phyloP scores from a whole-genome alignment of 2,888 invertebrate species.

The Alentia gelatinosa region DNA sequence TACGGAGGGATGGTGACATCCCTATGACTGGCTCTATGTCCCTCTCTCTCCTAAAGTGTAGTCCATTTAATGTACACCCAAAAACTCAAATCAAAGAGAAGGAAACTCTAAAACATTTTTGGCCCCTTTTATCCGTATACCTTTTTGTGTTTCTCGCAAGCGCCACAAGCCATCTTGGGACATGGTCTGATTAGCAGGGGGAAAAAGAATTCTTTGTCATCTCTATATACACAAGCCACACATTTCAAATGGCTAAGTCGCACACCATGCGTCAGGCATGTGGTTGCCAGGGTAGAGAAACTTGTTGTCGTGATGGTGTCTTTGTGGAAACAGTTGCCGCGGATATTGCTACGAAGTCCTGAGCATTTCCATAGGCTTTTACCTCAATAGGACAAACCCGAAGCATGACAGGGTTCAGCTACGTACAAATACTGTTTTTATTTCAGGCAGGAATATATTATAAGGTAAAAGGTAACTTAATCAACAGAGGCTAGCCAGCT shows the following conservation, averaged over 20 bases:
- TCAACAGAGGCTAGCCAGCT: conserved; percentile 53
- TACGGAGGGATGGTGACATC: background rate
- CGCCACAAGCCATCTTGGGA: conserved; percentile 46
- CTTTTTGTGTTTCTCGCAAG: conserved; percentile 42
- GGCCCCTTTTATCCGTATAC: conserved; percentile 27
- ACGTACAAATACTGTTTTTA: conserved; percentile 52
- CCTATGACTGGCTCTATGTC: background rate
- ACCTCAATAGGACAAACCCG: conserved; percentile 43
- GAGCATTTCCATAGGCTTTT: conserved; percentile 56
- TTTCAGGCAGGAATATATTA: conserved; percentile 41
- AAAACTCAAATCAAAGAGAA: background rate
- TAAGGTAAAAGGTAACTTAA: conserved; percentile 47
- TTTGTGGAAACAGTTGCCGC: conserved; percentile 59
- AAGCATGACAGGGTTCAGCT: conserved; percentile 58
- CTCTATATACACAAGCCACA: conserved; percentile 45
- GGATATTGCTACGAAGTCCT: conserved; percentile 50
- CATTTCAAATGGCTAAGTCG: conserved; percentile 34
- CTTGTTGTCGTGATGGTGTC: conserved; percentile 56
- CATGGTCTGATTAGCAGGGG: conserved; percentile 37
- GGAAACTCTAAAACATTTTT: background rate
- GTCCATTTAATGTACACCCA: conserved; percentile 9
- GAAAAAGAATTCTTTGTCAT: conserved; percentile 40
- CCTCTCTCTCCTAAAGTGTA: conserved; percentile 26
- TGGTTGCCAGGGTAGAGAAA: conserved; percentile 57
- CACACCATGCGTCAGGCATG: conserved; percentile 36